These are phyloP conservation scores for Sarcophaga bullata DNA, from an alignment of 1,140 invertebrate species.

Conservation along the genomic window DNA sequence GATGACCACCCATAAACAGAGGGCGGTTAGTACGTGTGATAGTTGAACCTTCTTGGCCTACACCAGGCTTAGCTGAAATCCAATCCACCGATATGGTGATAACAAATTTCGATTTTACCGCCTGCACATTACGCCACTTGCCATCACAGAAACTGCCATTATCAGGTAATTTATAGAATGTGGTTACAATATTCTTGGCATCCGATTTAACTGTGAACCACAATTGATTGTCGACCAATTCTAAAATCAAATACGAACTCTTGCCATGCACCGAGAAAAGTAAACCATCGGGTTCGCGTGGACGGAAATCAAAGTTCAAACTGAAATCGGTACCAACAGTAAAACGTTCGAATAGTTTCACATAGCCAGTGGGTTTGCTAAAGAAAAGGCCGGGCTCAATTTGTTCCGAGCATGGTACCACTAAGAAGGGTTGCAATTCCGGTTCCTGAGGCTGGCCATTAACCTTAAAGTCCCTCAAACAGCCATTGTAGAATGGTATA, in stretches of 20 bases:
- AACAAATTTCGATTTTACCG: constrained; percentile 62
- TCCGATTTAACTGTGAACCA: constrained; percentile 88
- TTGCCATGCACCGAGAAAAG: constrained; percentile 84
- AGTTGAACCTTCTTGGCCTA: constrained; percentile 74
- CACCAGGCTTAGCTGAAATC: constrained; percentile 57
- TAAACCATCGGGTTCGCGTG: constrained; percentile 83
- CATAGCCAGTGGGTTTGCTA: constrained; percentile 69
- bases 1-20: constrained; percentile 90
- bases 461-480: constrained; percentile 82
- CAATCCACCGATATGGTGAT: constrained; percentile 59
- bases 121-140: constrained; percentile 80
- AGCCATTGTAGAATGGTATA: constrained; percentile 81
- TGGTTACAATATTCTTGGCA: constrained; percentile 76
- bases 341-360: constrained; percentile 75
- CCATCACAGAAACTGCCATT: constrained; percentile 89
- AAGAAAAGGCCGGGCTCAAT: constrained; percentile 93
- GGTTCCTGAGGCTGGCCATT: constrained; percentile 74
- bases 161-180: constrained; percentile 76
- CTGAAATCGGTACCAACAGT: constrained; percentile 80
- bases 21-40: constrained; percentile 85
- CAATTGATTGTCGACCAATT: constrained; percentile 86
- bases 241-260: constrained; percentile 85
- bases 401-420: constrained; percentile 82
- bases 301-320: constrained; percentile 88
- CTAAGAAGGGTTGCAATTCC: constrained; percentile 69